Evolutionary conservation across 2,888 invertebrate species (phyloP).

Genomic region (Venusia cambrica): DNA sequence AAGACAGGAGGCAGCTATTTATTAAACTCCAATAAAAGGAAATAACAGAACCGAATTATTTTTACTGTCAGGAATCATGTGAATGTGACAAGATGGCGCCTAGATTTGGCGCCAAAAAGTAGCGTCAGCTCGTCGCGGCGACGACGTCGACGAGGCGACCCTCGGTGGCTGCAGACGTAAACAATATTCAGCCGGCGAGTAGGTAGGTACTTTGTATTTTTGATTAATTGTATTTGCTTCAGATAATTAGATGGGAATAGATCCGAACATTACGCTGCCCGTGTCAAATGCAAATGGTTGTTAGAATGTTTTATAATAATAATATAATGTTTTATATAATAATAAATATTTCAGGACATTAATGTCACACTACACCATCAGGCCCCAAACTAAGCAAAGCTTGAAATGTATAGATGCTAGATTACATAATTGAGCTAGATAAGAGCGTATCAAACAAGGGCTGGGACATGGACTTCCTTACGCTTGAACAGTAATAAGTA

Average conservation of each 20-base stretch:
- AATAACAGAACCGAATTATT: constrained; percentile 56
- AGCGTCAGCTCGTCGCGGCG: constrained; percentile 45
- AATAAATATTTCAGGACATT: too few relatives aligned
- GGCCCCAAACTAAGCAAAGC: too few relatives aligned
- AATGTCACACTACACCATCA: too few relatives aligned
- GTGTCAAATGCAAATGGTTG: too few relatives aligned
- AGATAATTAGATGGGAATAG: constrained; percentile 11
- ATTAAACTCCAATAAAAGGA: constrained; percentile 40
- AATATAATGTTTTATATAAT: too few relatives aligned
- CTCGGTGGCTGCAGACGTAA: constrained; percentile 35
- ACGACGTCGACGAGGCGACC: constrained; percentile 30
- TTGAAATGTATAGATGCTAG: too few relatives aligned
- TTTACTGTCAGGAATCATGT: constrained; percentile 65
- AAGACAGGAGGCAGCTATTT: constrained; percentile 29
- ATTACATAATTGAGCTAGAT: too few relatives aligned
- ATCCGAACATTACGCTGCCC: too few relatives aligned
- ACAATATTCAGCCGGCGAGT: constrained; percentile 36
- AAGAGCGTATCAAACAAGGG: too few relatives aligned
- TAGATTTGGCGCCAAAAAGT: constrained; percentile 62
- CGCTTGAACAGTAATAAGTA: too few relatives aligned
- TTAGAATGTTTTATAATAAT: too few relatives aligned
- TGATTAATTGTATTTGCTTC: constrained; percentile 19
- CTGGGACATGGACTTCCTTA: too few relatives aligned
- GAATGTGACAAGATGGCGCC: constrained; percentile 63
- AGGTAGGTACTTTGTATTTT: constrained; percentile 11